Evolutionary conservation across 2,888 invertebrate species (phyloP).

Genomic region (Malthinus seriepunctatus): DNA sequence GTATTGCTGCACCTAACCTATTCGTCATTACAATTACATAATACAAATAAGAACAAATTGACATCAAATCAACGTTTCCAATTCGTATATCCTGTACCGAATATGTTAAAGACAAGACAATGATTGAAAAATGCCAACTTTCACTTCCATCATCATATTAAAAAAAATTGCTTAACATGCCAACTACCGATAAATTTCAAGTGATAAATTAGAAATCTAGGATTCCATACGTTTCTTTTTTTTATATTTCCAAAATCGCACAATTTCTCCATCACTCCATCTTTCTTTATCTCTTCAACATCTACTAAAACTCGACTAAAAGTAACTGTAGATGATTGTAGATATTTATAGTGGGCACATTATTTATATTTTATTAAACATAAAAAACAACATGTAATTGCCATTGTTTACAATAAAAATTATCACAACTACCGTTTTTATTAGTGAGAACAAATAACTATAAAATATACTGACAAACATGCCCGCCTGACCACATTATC

Average conservation of each 20-base stretch:
- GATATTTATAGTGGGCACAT: background rate
- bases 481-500: background rate
- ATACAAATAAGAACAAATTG: conserved; percentile 16
- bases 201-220: conserved; percentile 1
- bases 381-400: background rate
- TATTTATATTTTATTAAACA: background rate
- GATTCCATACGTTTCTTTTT: background rate
- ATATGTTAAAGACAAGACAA: background rate
- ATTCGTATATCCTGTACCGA: background rate
- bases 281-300: background rate
- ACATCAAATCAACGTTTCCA: background rate
- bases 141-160: background rate
- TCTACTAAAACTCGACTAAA: background rate
- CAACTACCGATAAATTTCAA: background rate
- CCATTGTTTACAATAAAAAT: conserved; percentile 9
- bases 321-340: background rate
- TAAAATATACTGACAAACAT: background rate
- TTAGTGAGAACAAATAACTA: background rate
- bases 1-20: conserved; percentile 37
- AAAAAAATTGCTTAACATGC: conserved; percentile 2
- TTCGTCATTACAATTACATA: conserved; percentile 32
- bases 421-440: background rate
- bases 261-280: background rate
- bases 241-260: background rate
- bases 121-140: conserved; percentile 8